Evolutionary conservation across 2,113 vertebrate species (phyloP).

Genomic region (Callipepla californica): DNA sequence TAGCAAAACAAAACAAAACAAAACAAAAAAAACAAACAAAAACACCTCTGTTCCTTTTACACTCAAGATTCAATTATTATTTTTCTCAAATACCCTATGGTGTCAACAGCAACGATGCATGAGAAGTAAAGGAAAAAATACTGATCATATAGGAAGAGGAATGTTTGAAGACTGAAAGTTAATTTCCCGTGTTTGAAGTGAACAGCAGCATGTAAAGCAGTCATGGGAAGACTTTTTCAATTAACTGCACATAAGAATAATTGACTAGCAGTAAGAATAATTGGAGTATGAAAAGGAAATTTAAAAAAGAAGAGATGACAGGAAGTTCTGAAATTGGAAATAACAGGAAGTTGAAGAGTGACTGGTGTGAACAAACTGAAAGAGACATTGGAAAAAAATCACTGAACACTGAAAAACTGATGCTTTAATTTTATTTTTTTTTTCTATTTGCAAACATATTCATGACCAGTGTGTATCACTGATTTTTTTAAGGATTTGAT

Average conservation of each 20-base stretch:
- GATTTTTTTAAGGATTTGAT: not conserved
- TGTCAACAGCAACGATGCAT: not conserved
- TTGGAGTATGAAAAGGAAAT: not conserved
- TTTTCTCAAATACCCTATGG: not conserved
- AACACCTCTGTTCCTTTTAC: not conserved
- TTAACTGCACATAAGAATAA: not conserved
- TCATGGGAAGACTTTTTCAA: not conserved
- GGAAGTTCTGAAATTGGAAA: not conserved
- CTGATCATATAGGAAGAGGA: not conserved
- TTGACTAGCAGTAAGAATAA: not conserved
- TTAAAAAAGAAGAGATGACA: not conserved
- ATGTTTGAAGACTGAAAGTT: not conserved
- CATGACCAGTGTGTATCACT: not conserved
- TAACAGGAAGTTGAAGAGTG: not conserved
- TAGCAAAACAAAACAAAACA: no score
- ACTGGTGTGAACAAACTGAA: not conserved
- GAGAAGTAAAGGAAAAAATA: not conserved
- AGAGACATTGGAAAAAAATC: not conserved
- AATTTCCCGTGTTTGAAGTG: not conserved
- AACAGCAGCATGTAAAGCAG: not conserved
- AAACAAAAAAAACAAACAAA: no score
- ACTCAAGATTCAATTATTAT: not conserved
- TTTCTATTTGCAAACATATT: not conserved
- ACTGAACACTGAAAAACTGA: not conserved
- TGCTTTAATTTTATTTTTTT: not conserved